Conservation (phyloP, 2,797 vertebrate species). For the Mus minutoides region DNA sequence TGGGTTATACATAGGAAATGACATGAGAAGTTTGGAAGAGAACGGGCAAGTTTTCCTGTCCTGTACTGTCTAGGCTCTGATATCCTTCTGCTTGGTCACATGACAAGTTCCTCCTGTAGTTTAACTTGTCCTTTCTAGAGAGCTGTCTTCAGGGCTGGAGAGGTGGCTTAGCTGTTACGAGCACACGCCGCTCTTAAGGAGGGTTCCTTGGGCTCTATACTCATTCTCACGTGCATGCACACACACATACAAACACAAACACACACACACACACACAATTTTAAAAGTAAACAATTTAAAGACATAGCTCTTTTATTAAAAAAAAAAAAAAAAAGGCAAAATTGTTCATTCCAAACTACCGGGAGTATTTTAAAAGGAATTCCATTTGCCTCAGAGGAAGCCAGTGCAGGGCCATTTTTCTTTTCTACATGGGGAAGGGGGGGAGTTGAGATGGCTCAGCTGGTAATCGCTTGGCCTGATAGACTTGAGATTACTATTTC, state of each 20-base stretch:
- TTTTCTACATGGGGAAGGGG: background rate
- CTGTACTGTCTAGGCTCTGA: background rate
- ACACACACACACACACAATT: background rate
- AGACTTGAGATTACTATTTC: background rate
- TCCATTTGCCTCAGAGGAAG: background rate
- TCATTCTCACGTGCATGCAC: rapidly evolving
- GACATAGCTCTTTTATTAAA: background rate
- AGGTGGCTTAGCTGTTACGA: background rate
- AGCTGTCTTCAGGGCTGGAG: background rate
- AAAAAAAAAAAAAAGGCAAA: background rate
- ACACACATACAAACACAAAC: background rate
- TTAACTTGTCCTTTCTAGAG: slow-evolving; percentile 24
- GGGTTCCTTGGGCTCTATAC: background rate
- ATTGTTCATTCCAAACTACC: background rate
- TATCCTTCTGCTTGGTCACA: background rate
- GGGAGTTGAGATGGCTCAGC: background rate
- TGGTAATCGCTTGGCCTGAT: background rate
- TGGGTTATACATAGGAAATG: background rate
- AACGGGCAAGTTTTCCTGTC: background rate
- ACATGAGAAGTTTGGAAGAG: background rate
- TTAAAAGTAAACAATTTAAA: background rate
- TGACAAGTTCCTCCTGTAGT: background rate
- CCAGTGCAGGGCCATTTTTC: background rate
- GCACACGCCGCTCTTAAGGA: background rate
- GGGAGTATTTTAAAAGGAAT: slow-evolving; percentile 4